phyloP scores from a whole-genome alignment of 2,797 vertebrate species.

The Myotis planiceps region DNA sequence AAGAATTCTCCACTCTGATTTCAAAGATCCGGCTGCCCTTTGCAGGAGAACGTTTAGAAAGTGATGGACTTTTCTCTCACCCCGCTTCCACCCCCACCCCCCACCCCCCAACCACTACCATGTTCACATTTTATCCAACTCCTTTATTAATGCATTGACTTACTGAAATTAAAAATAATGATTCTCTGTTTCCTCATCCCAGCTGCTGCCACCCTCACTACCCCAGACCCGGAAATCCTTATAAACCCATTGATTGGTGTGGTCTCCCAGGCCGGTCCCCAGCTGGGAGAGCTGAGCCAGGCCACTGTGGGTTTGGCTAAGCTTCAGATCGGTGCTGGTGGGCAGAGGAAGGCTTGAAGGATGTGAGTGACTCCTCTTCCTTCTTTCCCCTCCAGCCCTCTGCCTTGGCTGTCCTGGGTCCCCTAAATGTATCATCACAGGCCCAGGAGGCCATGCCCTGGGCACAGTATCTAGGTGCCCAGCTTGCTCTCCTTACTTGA shows the following conservation, averaged over 20 bases:
- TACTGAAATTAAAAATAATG: constrained; percentile 87
- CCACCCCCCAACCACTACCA: background rate
- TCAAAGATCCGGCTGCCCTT: constrained; percentile 67
- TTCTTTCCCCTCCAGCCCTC: background rate
- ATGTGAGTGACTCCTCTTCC: background rate
- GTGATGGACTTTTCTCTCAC: constrained; percentile 30
- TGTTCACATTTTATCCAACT: background rate
- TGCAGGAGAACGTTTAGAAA: constrained; percentile 54
- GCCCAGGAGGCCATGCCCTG: background rate
- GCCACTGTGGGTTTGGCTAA: background rate
- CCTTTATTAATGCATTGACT: constrained; percentile 82
- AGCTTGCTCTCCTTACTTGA: background rate
- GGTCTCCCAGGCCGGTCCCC: constrained; percentile 36
- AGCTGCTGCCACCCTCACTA: constrained; percentile 73
- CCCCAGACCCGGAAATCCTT: constrained; percentile 51
- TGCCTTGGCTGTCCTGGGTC: background rate
- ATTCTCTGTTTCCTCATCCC: constrained; percentile 72
- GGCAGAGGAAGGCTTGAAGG: background rate
- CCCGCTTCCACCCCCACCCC: background rate
- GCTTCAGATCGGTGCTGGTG: background rate
- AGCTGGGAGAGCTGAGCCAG: background rate
- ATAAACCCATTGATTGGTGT: constrained; percentile 81
- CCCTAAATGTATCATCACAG: rapidly evolving
- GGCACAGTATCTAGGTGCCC: background rate
- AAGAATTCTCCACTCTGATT: constrained; percentile 78